Conservation (phyloP, 2,797 vertebrate species). For the Crocodylus rhombifer region DNA sequence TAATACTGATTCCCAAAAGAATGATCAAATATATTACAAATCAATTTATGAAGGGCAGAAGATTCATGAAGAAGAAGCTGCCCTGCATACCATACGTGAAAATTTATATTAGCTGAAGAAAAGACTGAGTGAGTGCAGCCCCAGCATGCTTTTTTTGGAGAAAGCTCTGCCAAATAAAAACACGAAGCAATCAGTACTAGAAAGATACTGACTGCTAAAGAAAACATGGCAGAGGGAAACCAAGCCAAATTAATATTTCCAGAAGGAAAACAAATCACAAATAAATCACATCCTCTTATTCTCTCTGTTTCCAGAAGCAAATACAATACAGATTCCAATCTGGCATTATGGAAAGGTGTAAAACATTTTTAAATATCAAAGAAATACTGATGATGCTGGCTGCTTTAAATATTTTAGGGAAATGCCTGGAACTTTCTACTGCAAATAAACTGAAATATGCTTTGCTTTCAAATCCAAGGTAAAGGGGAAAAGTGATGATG, state of each 20-base stretch:
- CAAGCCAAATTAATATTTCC: conserved; percentile 26
- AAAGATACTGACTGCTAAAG: conserved; percentile 71
- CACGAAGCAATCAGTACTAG: conserved; percentile 65
- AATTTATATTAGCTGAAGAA: not conserved
- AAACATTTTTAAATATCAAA: conserved; percentile 44
- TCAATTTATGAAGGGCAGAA: not conserved
- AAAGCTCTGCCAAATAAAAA: conserved; percentile 57
- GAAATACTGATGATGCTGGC: conserved; percentile 57
- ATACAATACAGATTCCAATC: conserved; percentile 71
- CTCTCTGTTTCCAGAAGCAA: conserved; percentile 73
- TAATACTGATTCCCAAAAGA: not conserved
- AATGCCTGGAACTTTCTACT: conserved; percentile 37
- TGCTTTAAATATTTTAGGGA: conserved; percentile 75
- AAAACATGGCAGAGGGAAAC: conserved; percentile 74
- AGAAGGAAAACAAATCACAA: conserved; percentile 74
- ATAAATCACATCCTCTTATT: conserved; percentile 69
- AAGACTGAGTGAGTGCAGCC: not conserved
- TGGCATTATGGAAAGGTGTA: conserved; percentile 57
- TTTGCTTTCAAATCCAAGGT: conserved; percentile 67
- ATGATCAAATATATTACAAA: not conserved
- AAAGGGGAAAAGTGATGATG: conserved; percentile 42
- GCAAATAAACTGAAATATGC: conserved; percentile 62
- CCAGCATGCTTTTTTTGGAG: not conserved
- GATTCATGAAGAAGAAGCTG: not conserved
- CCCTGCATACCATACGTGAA: not conserved